These are phyloP conservation scores for Darwinula stevensoni DNA, from an alignment of 2,888 invertebrate species.

Conservation along the genomic window DNA sequence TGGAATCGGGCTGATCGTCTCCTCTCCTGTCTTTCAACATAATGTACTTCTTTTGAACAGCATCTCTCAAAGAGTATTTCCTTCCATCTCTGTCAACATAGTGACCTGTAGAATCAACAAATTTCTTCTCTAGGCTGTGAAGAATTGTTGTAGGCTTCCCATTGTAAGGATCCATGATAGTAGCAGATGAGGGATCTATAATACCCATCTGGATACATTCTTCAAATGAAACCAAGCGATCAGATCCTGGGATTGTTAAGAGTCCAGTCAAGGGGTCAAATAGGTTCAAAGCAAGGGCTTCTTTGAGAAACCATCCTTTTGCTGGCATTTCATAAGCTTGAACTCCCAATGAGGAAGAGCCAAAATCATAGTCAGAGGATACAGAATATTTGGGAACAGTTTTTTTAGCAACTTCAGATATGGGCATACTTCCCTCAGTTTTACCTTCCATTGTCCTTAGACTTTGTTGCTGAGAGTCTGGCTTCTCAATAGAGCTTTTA, in stretches of 20 bases:
- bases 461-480: too few species aligned
- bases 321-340: constrained; percentile 36
- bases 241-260: constrained; percentile 59
- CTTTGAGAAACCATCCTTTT: constrained; percentile 49
- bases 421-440: too few species aligned
- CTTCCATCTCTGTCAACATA: constrained; percentile 23
- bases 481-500: too few species aligned
- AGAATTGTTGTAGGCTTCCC: constrained; percentile 28
- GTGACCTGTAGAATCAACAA: constrained; percentile 45
- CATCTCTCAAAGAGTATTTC: constrained; percentile 13
- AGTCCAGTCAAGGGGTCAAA: constrained; percentile 56
- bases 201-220: constrained; percentile 61
- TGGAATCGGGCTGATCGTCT: background rate
- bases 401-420: constrained; percentile 13
- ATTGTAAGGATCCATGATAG: constrained; percentile 43
- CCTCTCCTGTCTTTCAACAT: constrained; percentile 9
- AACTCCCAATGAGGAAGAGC: background rate
- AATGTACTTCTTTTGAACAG: constrained; percentile 11
- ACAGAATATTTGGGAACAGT: constrained; percentile 4
- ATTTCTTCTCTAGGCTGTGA: constrained; percentile 41
- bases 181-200: constrained; percentile 50
- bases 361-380: background rate
- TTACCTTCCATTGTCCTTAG: too few species aligned
- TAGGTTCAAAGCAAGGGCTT: constrained; percentile 48
- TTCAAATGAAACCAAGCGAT: constrained; percentile 50